Base-by-base conservation (phyloP, 2,888 invertebrate species). In the Dicycla oo region DNA sequence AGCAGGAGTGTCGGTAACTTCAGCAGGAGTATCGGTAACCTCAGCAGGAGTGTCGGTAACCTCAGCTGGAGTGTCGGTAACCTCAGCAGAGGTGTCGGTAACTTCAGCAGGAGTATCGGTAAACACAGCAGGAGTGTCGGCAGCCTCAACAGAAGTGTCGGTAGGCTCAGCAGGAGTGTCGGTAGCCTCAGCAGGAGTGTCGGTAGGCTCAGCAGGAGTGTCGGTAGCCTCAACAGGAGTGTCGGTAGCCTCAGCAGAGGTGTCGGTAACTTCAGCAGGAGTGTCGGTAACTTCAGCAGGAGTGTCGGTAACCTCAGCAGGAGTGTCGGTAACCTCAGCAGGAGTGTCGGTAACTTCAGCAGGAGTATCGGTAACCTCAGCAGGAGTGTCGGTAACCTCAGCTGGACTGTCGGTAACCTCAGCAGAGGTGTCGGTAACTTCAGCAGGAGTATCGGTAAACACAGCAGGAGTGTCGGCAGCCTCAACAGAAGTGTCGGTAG, bases 201-300 rank as follows among this genome's bases (percentile, higher is more conserved):
- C 20, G 60, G 49, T 13, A 45, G 80, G n/a, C n/a, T n/a, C n/a
- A n/a, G n/a, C n/a, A n/a, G n/a, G 30, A 30, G 73, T 65, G 49
- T 80, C 20, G 60, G 60, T 15, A 64, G 45, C 66, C 73, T 38
- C 60, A 64, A 73, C 60, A n/a, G 23, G 30, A 30, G 73, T 64
- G 49, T 79, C 20, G 60, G 49, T 13, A 45, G 80, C 74, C 75
- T n/a, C n/a, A n/a, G n/a, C n/a, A n/a, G n/a, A n/a, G n/a, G n/a
- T n/a, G n/a, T n/a, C n/a, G n/a, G n/a, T n/a, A n/a, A n/a, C n/a
- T n/a, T n/a, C n/a, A n/a, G n/a, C n/a, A n/a, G n/a, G 30, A 30
- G 73, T 65, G 49, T 80, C 20, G 60, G 60, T 15, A 64, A 51
- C 66, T 64, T 38, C 60, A 64, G 79, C 60, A n/a, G 23, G 30